These are phyloP conservation scores for Epizoanthus ramosus DNA, from an alignment of 92 coral and sea anemone genomes.

Conservation along the genomic window DNA sequence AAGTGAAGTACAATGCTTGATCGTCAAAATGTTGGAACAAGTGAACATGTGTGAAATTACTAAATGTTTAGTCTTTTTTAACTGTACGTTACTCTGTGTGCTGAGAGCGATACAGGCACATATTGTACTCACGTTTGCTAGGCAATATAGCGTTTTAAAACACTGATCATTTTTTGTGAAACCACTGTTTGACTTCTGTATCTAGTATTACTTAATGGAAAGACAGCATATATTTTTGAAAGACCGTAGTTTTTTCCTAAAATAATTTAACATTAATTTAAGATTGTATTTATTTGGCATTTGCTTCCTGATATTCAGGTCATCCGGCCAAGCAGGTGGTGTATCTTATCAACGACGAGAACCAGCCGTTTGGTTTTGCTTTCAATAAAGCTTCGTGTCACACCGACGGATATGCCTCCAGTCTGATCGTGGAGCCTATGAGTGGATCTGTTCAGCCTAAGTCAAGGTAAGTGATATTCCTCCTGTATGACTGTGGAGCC, in stretches of 20 bases:
- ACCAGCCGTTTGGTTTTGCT: constrained; percentile 79
- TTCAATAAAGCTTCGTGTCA: constrained; percentile 92
- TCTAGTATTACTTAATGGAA: background rate
- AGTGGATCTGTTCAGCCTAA: constrained; percentile 79
- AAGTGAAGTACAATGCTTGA: no score
- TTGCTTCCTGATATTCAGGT: constrained; percentile 53
- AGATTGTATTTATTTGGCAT: background rate
- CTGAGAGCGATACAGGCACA: no score
- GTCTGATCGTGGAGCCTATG: constrained; percentile 89
- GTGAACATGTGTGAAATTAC: no score
- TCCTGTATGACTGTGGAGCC: no score
- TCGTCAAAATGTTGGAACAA: no score
- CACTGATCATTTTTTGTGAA: no score
- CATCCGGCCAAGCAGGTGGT: constrained; percentile 85
- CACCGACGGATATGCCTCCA: constrained; percentile 89
- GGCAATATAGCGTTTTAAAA: no score
- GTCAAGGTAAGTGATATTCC: constrained; percentile 61
- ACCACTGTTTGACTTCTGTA: no score
- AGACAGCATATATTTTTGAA: background rate
- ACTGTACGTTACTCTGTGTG: no score
- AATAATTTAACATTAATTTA: background rate
- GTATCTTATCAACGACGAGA: constrained; percentile 87
- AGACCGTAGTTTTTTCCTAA: background rate
- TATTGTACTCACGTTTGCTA: no score
- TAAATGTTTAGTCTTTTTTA: no score